A percentile compares a stretch with the other conserved stretches of the same genome.
Conservation (phyloP, 2,113 vertebrate genomes). For the Neopipo cinnamomea region DNA sequence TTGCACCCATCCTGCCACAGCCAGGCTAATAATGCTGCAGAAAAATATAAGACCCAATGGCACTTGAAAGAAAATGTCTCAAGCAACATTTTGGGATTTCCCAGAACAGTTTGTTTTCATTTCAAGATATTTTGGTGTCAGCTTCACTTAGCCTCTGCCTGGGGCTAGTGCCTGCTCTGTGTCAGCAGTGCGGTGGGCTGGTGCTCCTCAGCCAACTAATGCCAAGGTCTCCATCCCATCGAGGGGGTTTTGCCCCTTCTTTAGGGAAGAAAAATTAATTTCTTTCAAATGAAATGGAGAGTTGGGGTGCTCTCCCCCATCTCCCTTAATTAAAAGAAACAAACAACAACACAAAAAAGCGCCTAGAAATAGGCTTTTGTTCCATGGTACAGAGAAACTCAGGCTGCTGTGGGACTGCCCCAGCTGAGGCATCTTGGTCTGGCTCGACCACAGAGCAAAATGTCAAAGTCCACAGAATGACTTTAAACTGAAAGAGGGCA, state of each 20-base stretch:
- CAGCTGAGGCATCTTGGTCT: background rate
- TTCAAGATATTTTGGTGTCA: background rate
- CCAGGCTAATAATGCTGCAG: background rate
- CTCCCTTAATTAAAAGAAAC: background rate
- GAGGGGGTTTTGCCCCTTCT: background rate
- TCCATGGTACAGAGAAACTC: background rate
- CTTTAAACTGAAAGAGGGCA: background rate
- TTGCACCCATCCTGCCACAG: fast-evolving
- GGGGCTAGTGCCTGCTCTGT: background rate
- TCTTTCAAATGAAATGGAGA: background rate
- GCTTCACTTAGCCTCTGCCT: background rate
- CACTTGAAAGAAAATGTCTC: background rate
- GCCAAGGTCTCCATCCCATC: background rate
- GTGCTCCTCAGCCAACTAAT: background rate
- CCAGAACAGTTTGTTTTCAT: background rate
- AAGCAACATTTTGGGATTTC: background rate
- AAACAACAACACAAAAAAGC: background rate
- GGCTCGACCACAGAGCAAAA: background rate
- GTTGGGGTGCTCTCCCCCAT: background rate
- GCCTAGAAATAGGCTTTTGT: background rate
- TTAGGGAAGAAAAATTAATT: background rate
- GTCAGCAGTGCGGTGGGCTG: background rate
- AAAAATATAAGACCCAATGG: background rate
- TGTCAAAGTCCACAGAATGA: background rate
- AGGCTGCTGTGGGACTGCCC: background rate